Conservation (phyloP, 1,140 invertebrate genomes). For the Harpegnathos saltator region DNA sequence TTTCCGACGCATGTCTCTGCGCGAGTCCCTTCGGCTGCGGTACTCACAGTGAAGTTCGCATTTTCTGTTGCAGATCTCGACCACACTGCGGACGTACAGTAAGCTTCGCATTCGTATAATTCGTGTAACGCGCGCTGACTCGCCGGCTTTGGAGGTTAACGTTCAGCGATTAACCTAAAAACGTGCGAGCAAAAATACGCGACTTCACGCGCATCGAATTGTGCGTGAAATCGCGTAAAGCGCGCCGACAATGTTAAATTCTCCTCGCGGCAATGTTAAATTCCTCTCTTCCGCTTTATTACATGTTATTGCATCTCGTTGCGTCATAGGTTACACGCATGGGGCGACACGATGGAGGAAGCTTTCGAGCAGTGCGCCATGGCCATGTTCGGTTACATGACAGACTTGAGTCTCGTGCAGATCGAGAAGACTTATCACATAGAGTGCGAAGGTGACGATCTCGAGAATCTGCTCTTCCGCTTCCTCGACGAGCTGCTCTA, state of each 20-base stretch:
- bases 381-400: slow-evolving; percentile 99
- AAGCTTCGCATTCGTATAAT: slow-evolving; percentile 85
- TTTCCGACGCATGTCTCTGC: neutral
- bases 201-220: neutral
- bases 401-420: slow-evolving; percentile 95
- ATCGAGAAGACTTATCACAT: slow-evolving; percentile 92
- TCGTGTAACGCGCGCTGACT: neutral
- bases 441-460: slow-evolving; percentile 94
- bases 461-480: slow-evolving; percentile 95
- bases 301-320: neutral
- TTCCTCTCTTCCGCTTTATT: no score
- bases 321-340: slow-evolving; percentile 92
- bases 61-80: slow-evolving; percentile 94
- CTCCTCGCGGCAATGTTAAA: neutral
- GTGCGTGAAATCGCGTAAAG: neutral
- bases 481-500: slow-evolving; percentile 98
- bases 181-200: neutral
- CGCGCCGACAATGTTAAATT: neutral
- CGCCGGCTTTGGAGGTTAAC: slow-evolving; percentile 71
- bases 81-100: slow-evolving; percentile 99
- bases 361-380: slow-evolving; percentile 98
- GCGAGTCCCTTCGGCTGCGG: neutral
- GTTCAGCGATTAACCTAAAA: slow-evolving; percentile 76
- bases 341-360: slow-evolving; percentile 95
- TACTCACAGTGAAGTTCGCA: neutral